Evolutionary conservation across 2,113 vertebrate genomes (phyloP).

Genomic region (Zosterops borbonicus): DNA sequence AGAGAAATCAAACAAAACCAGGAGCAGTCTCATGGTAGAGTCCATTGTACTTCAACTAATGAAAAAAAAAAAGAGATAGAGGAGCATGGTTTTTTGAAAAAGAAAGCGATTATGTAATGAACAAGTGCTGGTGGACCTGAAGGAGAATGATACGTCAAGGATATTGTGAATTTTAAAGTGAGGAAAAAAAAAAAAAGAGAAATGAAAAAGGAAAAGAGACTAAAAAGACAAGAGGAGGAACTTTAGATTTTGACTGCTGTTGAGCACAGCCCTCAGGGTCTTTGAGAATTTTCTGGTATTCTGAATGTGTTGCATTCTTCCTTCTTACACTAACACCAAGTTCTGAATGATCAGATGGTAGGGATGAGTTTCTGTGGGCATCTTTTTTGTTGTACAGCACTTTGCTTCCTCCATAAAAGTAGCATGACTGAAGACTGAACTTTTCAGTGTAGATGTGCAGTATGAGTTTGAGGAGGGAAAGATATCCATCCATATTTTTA

Average conservation of each 20-base stretch:
- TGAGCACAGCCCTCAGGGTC: neutral
- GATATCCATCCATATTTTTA: neutral
- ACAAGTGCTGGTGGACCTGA: neutral
- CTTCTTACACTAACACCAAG: neutral
- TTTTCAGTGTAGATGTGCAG: neutral
- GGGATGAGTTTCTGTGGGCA: neutral
- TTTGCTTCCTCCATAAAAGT: neutral
- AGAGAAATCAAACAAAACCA: constrained; percentile 34
- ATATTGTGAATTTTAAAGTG: neutral
- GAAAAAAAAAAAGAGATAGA: neutral
- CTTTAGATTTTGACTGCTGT: neutral
- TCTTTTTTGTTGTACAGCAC: neutral
- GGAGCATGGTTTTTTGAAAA: neutral
- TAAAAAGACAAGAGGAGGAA: neutral
- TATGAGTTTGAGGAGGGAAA: neutral
- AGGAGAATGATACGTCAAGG: neutral
- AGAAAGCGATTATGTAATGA: neutral
- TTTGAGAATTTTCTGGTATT: neutral
- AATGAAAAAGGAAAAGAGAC: neutral
- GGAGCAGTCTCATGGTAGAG: neutral
- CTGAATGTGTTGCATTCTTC: neutral
- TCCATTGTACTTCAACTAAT: neutral
- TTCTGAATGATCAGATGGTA: neutral
- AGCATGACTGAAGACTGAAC: neutral
- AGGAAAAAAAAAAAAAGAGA: neutral